Evolutionary conservation across 1,140 invertebrate genomes (phyloP).

Genomic region (Pinna nobilis): DNA sequence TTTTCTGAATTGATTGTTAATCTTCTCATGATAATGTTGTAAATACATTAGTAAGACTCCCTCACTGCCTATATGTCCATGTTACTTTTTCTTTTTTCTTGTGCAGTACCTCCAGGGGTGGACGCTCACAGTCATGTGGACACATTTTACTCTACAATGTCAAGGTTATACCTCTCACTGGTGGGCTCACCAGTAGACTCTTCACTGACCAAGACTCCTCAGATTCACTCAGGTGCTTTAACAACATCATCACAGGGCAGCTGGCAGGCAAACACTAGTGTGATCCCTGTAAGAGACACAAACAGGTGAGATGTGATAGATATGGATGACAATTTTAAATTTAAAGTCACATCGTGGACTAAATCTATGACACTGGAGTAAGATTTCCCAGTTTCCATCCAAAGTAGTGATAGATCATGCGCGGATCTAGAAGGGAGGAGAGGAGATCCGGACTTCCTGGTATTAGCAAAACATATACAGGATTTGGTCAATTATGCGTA

Average conservation of each 20-base stretch:
- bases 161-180: constrained; percentile 1
- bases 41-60: too few relatives aligned
- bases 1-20: too few relatives aligned
- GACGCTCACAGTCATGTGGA: background rate
- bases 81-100: background rate
- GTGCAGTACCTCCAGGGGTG: background rate
- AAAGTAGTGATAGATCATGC: too few relatives aligned
- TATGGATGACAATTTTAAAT: too few relatives aligned
- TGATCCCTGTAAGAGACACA: constrained; percentile 5
- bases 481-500: too few relatives aligned
- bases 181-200: background rate
- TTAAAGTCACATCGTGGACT: too few relatives aligned
- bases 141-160: constrained; percentile 13
- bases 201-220: constrained; percentile 5
- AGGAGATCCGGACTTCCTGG: too few relatives aligned
- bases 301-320: constrained; percentile 5
- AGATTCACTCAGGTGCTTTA: background rate
- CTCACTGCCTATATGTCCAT: background rate
- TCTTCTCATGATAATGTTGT: too few relatives aligned
- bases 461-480: too few relatives aligned
- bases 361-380: too few relatives aligned
- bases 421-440: too few relatives aligned
- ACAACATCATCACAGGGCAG: background rate
- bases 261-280: background rate
- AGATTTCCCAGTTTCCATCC: too few relatives aligned